Evolutionary conservation across 2,797 vertebrate species (phyloP).

Genomic region (Australoheros facetus): DNA sequence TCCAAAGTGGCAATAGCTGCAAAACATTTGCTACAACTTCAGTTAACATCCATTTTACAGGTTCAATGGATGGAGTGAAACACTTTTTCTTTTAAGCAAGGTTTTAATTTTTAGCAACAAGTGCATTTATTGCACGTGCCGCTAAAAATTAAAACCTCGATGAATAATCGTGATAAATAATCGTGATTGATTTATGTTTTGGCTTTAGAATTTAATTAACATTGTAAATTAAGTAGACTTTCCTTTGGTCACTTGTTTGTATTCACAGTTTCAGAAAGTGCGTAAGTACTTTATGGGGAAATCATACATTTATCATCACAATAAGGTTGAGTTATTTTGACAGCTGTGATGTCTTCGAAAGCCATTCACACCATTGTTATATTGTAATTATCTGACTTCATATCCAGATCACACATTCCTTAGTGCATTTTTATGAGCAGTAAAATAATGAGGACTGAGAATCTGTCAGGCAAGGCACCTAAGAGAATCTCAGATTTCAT

Average conservation of each 20-base stretch:
- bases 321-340: constrained; percentile 42
- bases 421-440: constrained; percentile 42
- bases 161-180: background rate
- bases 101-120: too few relatives aligned
- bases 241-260: constrained; percentile 19
- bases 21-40: background rate
- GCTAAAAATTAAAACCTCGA: background rate
- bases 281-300: constrained; percentile 7
- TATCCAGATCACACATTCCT: constrained; percentile 26
- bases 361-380: constrained; percentile 32
- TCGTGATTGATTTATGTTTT: background rate
- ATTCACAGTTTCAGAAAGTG: constrained; percentile 25
- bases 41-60: background rate
- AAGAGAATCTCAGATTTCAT: constrained; percentile 37
- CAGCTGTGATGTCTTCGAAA: constrained; percentile 49
- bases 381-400: constrained; percentile 59
- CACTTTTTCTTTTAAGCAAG: background rate
- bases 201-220: background rate
- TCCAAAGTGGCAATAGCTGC: background rate
- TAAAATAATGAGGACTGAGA: constrained; percentile 35
- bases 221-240: constrained; percentile 1
- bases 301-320: constrained; percentile 32
- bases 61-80: background rate
- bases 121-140: background rate
- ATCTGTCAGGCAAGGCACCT: background rate